phyloP scores from a whole-genome alignment of 2,113 vertebrate species.

The Aviceda subcristata region DNA sequence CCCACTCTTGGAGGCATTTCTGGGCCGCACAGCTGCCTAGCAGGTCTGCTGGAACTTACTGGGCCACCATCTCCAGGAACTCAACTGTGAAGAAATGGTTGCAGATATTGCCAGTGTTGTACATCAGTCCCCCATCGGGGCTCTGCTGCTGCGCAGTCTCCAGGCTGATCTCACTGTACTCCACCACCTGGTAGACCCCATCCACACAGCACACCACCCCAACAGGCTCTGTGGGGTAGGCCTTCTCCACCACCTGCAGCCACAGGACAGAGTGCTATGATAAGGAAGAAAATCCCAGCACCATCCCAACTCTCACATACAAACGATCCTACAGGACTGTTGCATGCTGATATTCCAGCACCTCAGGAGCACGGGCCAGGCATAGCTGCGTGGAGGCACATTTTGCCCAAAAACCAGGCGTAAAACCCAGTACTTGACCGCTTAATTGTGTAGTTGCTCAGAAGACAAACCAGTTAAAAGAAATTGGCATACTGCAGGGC shows the following conservation, averaged over 20 bases:
- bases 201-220: conserved; percentile 89
- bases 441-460: neutral
- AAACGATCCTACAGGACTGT: neutral
- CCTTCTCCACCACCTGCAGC: conserved; percentile 90
- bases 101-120: conserved; percentile 89
- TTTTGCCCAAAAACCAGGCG: neutral
- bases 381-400: neutral
- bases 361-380: neutral
- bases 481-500: neutral
- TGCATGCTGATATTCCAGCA: neutral
- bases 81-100: conserved; percentile 90
- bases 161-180: conserved; percentile 88
- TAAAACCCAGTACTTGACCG: neutral
- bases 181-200: conserved; percentile 86
- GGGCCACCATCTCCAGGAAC: conserved; percentile 80
- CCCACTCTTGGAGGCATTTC: neutral
- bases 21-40: neutral
- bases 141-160: conserved; percentile 70
- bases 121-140: conserved; percentile 77
- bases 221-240: conserved; percentile 83
- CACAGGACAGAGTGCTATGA: neutral
- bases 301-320: neutral
- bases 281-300: neutral
- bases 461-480: neutral
- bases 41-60: conserved; percentile 72